Percentiles rank a stretch among this genome's conserved stretches.
Conservation (phyloP, 2,113 vertebrate genomes). For the Dendropsophus ebraccatus region DNA sequence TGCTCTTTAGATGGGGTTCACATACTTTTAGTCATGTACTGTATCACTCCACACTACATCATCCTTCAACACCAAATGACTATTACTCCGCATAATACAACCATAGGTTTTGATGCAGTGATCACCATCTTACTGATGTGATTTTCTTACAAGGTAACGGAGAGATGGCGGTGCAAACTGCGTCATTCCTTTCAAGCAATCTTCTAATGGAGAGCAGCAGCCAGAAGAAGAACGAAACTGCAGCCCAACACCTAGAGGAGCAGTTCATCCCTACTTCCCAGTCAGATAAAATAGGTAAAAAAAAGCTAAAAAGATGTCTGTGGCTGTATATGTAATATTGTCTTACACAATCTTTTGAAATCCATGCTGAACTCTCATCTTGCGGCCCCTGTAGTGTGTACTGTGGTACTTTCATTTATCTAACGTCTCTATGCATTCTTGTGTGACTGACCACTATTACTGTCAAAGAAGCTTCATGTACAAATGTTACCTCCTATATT, state of each 20-base stretch:
- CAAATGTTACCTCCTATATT: no score
- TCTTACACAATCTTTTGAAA: no score
- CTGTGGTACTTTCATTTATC: no score
- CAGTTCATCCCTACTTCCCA: background rate
- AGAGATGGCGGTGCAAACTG: background rate
- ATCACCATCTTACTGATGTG: background rate
- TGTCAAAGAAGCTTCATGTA: no score
- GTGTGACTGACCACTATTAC: no score
- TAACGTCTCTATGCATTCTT: no score
- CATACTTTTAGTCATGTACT: background rate
- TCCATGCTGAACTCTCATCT: no score
- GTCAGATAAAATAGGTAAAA: slow-evolving; percentile 3
- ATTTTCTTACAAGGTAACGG: slow-evolving; percentile 38
- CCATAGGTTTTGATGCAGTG: background rate
- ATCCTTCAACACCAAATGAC: no score
- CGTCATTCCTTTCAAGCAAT: slow-evolving; percentile 43
- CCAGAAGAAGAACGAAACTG: slow-evolving; percentile 23
- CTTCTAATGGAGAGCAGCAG: slow-evolving; percentile 54
- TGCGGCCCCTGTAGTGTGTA: no score
- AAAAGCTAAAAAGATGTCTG: background rate
- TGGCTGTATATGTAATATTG: background rate
- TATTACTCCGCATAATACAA: background rate
- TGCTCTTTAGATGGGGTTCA: background rate
- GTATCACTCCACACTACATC: background rate
- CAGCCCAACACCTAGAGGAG: background rate